Base-by-base conservation (phyloP, 2,888 invertebrate species). In the Agriotes lineatus region DNA sequence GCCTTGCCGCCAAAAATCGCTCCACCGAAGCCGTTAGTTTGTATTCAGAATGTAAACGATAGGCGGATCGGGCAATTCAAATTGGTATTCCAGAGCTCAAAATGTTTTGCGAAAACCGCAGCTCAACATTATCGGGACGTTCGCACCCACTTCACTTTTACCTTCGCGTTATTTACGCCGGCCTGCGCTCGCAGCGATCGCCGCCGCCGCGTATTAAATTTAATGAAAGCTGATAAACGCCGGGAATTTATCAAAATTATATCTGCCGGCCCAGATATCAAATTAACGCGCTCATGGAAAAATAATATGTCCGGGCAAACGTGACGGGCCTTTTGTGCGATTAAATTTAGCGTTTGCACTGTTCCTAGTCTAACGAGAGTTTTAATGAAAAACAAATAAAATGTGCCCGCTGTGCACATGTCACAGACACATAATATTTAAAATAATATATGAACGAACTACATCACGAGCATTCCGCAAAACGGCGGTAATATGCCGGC, bases 351-450 rank as follows among this genome's bases (percentile, higher is more conserved):
- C 52, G 18, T 35, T 18, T 30, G 30, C 33, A 33, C 18, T 33
- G 52, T 52, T 16, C 19, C 33, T 52, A 52, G 52, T 52, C 33
- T 64, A 64, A 63, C 42, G 63, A 54, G 44, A 16, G 54, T 33
- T 63, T 56, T 56, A 63, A 64, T 64, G 56, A 64, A 64, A 64
- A 64, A 37, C 64, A 64, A 64, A 64, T 64, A 64, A 57, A 64
- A 45, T 48, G 35, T 57, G 12, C 52, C 3, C 22, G 45, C 57
- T 57, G n/a, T 33, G 56, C 57, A 64, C 64, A 57, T 64, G 64
- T 64, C 64, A 64, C n/a, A 22, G 19, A 10, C 57, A 57, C 33
- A 57, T 6, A 18, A 48, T 45, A 57, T 56, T 64, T 19, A 56
- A 64, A 64, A 33, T 33, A 56, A 56, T 44, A 33, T 37, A 45